Base-by-base conservation (phyloP, 2,797 vertebrate species). In the Lepus townsendii region DNA sequence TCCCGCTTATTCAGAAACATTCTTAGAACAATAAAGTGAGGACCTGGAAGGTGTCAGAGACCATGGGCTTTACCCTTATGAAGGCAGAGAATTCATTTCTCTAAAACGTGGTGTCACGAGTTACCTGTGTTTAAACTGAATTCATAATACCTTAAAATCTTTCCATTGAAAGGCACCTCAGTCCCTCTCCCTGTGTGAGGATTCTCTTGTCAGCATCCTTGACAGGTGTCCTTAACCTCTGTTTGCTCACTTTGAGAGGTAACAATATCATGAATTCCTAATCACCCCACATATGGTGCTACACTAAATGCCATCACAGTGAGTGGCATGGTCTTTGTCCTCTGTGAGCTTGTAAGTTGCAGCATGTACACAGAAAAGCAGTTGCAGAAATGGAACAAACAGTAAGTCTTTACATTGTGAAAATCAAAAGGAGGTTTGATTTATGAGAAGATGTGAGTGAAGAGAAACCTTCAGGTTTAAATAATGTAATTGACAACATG, bases 391-490 rank as follows among this genome's bases (percentile, higher is more conserved):
- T 17, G 6, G 22, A 73, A 27, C 71, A 84, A 62, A 30, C 20
- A 72, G 9, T 65, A 69, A 88, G 38, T 38, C 38, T 77, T 50
- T 65, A 14, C 13, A 3, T 60, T 66, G 2, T 32, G 19, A 57
- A 93, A 73, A 68, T 65, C 19, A 62, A 94, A 95, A 90, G 78
- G 20, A 69, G 65, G 10, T 76, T 0, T 72, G 22, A 71, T 89
- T 86, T 92, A 26, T 63, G 26, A 50, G 42, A 63, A 91, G 42
- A 6, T 4, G 3, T n/a, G 16, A 82, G 2, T 62, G 26, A 93
- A 27, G 24, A 86, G 16, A 62, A 92, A 24, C 86, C 19, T 83
- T 24, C 14, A 27, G 3, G 2, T 77, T 89, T 73, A 75, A 77
- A 6, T 32, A 42, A 26, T n/a, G 0, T 79, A 32, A 35, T 69